Percentiles rank a stretch among this genome's conserved stretches.
Conservation (phyloP, 2,113 vertebrate genomes). For the Megaleporinus macrocephalus region DNA sequence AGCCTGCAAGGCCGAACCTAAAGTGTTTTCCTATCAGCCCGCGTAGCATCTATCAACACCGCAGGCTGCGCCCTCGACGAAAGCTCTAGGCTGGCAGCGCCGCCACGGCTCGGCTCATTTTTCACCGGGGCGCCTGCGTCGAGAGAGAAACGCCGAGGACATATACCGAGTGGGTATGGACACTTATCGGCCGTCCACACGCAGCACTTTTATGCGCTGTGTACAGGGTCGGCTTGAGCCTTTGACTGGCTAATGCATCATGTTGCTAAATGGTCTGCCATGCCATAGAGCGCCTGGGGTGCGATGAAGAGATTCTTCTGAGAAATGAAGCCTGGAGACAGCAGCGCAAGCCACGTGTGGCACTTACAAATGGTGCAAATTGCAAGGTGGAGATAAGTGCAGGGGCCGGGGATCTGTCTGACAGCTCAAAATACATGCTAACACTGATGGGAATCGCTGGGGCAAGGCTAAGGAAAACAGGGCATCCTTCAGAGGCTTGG, state of each 20-base stretch:
- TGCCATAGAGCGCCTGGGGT: constrained; percentile 24
- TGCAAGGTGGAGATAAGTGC: constrained; percentile 41
- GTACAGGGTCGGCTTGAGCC: constrained; percentile 5
- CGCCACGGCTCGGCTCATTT: not conserved
- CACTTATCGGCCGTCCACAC: constrained; percentile 18
- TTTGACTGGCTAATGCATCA: constrained; percentile 43
- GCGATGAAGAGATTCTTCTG: constrained; percentile 48
- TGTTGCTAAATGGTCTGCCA: constrained; percentile 37
- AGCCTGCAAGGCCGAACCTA: constrained; percentile 17
- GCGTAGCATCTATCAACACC: not conserved
- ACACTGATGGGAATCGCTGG: not conserved
- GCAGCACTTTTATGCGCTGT: not conserved
- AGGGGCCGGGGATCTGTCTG: constrained; percentile 20
- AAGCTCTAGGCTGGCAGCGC: not conserved
- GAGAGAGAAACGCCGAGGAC: not conserved
- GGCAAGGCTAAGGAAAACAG: constrained; percentile 23
- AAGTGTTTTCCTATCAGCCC: constrained; percentile 29
- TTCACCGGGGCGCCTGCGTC: not conserved
- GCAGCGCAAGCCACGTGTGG: constrained; percentile 11
- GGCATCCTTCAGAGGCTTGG: constrained; percentile 4
- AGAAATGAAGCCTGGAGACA: constrained; percentile 36
- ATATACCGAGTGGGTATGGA: not conserved
- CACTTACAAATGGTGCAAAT: constrained; percentile 37
- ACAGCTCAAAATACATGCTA: constrained; percentile 40
- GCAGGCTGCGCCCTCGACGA: not conserved